Evolutionary conservation across 1,140 invertebrate genomes (phyloP).

Genomic region (Halesus radiatus): DNA sequence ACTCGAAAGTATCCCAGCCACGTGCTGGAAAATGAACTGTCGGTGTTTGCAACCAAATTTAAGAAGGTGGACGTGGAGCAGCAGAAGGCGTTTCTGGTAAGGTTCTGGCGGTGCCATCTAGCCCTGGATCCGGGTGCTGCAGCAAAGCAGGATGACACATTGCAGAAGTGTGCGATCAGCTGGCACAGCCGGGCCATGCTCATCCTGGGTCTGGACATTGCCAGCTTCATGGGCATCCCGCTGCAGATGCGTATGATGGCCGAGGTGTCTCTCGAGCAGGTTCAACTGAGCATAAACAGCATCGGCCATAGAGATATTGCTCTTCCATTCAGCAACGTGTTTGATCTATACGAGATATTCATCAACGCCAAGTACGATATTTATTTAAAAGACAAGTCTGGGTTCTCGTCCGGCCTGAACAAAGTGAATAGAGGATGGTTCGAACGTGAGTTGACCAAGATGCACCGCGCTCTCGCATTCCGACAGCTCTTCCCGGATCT

Average conservation of each 20-base stretch:
- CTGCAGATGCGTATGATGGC: constrained; percentile 19
- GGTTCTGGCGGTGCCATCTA: background rate
- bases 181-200: no score
- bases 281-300: no score
- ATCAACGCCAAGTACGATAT: background rate
- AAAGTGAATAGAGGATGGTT: background rate
- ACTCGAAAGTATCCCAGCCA: background rate
- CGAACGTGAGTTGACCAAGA: background rate
- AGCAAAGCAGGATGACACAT: background rate
- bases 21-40: background rate
- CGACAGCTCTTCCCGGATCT: background rate
- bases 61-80: background rate
- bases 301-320: background rate
- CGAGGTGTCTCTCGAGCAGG: background rate
- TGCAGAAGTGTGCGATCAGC: background rate
- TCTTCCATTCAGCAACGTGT: background rate
- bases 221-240: background rate
- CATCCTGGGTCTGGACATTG: background rate
- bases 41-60: background rate
- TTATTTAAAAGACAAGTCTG: background rate
- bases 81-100: background rate
- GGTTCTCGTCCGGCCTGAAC: background rate
- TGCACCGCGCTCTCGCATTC: background rate
- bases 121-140: background rate
- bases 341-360: background rate